A percentile compares a stretch with the other conserved stretches of the same genome.
Evolutionary conservation across 2,113 vertebrate species (phyloP).

Genomic region (Serinus canaria): DNA sequence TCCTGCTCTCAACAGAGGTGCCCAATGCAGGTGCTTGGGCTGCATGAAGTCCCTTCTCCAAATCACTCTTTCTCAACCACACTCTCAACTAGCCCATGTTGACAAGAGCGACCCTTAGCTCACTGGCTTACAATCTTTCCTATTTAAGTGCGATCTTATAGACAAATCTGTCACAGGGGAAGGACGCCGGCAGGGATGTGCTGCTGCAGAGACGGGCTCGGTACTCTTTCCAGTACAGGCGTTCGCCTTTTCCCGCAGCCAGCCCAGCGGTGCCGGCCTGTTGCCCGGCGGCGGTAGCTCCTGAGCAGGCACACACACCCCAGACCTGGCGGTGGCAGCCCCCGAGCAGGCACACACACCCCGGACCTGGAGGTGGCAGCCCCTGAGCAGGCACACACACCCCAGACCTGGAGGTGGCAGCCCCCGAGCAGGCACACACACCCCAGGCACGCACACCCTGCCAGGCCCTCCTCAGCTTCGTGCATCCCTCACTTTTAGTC

Average conservation of each 20-base stretch:
- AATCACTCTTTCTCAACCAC: neutral
- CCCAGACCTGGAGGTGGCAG: too few species aligned
- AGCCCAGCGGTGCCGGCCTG: neutral
- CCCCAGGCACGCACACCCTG: too few species aligned
- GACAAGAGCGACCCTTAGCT: neutral
- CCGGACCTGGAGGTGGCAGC: too few species aligned
- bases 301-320: neutral
- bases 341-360: too few species aligned
- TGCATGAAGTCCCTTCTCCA: neutral
- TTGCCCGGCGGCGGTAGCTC: neutral
- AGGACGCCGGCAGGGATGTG: neutral
- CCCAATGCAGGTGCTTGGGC: neutral
- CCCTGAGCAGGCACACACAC: too few species aligned
- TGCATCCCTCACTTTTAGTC: neutral
- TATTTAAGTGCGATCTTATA: neutral
- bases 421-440: too few species aligned
- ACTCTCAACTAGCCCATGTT: neutral
- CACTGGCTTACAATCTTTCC: neutral
- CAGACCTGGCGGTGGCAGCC: too few species aligned
- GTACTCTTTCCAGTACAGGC: neutral
- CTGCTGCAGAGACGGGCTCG: neutral
- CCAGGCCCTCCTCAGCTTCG: neutral
- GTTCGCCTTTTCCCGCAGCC: accelerated
- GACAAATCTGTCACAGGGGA: neutral
- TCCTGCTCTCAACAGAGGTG: accelerated